Base-by-base conservation (phyloP, 2,797 vertebrate genomes). In the Molossus alvarezi region DNA sequence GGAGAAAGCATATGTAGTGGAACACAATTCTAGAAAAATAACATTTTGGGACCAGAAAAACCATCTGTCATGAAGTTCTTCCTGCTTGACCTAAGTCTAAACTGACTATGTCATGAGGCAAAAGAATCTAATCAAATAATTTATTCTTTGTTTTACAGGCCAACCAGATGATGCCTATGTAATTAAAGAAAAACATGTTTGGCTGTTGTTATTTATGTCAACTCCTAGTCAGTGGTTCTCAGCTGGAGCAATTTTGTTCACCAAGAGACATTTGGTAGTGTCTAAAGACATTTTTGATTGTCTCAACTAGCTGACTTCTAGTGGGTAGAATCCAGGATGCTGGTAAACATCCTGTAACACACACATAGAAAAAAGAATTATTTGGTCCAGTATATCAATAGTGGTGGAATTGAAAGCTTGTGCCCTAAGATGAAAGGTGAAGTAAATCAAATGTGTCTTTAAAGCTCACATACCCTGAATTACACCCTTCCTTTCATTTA, bases 161-260 rank as follows among this genome's bases (percentile, higher is more conserved):
- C 85, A 83, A 64, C 1, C 3, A 73, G 25, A 79, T 83, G 41
- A 45, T 80, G 45, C 14, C 20, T 73, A 21, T 86, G 25, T 23
- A 75, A 20, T 83, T 90, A 51, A 83, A 87, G 27, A n/a, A 82
- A 88, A 92, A 72, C 75, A 20, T 77, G 58, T 86, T 81, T 97
- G 13, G 53, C 4, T n/a, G 9, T 48, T 37, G 18, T 76, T 75
- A n/a, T 27, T 88, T 57, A 77, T 73, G 69, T 84, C 65, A 25
- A 76, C 37, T 60, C 11, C 51, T 85, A 88, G 17, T 25, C 48
- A 76, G 21, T 60, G 21, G 7, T 77, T 77, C 10, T 76, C 58
- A 96, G 17, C 23, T 60, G 25, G 25, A n/a, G n/a, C 11, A 58
- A 0, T 51, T 89, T 91, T 86, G 23, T 5, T 76, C 41, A 41